Evolutionary conservation across 1,140 invertebrate genomes (phyloP).

Genomic region (Atta colombica): DNA sequence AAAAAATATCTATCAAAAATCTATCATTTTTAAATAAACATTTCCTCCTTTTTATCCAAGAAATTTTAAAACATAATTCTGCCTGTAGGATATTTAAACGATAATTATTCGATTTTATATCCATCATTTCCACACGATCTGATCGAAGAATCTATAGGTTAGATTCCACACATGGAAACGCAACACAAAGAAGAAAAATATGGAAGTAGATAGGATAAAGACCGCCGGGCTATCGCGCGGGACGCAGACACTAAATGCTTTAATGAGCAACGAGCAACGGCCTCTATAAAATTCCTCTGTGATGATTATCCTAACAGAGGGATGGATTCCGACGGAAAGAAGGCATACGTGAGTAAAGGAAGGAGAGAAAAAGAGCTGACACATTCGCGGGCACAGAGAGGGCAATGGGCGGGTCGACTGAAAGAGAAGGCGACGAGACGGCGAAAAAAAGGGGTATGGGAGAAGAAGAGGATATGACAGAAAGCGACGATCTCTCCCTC

Average conservation of each 20-base stretch:
- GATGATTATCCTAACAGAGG: constrained; percentile 45
- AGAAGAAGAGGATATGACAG: constrained; percentile 46
- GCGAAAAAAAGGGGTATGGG: constrained; percentile 39
- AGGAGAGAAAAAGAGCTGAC: constrained; percentile 29
- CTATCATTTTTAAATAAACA: too few species aligned
- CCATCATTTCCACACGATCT: constrained; percentile 11
- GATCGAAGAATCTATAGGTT: neutral
- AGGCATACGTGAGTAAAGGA: neutral
- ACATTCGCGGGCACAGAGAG: constrained; percentile 47
- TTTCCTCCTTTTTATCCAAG: too few species aligned
- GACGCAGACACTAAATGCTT: constrained; percentile 71
- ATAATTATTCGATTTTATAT: neutral
- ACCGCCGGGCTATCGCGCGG: neutral
- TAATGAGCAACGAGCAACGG: constrained; percentile 68
- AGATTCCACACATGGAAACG: constrained; percentile 8
- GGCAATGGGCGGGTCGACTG: constrained; percentile 8
- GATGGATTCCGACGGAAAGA: constrained; percentile 18
- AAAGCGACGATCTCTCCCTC: constrained; percentile 29
- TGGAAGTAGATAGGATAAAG: constrained; percentile 5
- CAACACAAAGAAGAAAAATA: neutral
- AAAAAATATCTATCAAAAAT: too few species aligned
- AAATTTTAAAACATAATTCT: too few species aligned
- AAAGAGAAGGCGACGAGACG: constrained; percentile 52
- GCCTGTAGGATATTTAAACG: neutral
- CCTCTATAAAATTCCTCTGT: constrained; percentile 71